Percentiles rank a stretch among this genome's conserved stretches.
Conservation (phyloP, 1,140 invertebrate genomes). For the Caligus rogercresseyi region DNA sequence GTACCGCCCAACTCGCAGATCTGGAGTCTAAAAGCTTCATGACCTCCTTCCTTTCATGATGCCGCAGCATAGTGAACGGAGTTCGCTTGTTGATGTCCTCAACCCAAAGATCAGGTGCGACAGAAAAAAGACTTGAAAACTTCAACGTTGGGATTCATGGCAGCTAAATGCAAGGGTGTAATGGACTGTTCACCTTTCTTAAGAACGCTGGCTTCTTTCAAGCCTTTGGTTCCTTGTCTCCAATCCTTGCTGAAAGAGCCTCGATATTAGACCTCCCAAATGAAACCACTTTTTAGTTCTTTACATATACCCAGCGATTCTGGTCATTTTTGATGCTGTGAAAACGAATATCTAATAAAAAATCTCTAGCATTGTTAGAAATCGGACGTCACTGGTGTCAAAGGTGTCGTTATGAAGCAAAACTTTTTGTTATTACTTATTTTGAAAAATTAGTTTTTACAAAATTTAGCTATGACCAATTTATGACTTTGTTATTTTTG, state of each 20-base stretch:
- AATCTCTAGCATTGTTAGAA: too few relatives aligned
- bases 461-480: too few relatives aligned
- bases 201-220: constrained; percentile 25
- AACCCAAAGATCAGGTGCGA: constrained; percentile 32
- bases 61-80: constrained; percentile 37
- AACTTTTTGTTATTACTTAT: too few relatives aligned
- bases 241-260: background rate
- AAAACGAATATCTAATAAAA: too few relatives aligned
- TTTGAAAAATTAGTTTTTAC: too few relatives aligned
- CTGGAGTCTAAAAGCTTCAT: constrained; percentile 27
- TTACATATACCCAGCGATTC: too few relatives aligned
- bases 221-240: constrained; percentile 22
- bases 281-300: too few relatives aligned
- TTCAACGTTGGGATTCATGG: constrained; percentile 36
- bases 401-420: too few relatives aligned
- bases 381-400: too few relatives aligned
- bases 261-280: too few relatives aligned
- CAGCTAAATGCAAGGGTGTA: constrained; percentile 37
- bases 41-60: constrained; percentile 24
- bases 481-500: too few relatives aligned
- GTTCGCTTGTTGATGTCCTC: constrained; percentile 31
- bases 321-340: too few relatives aligned
- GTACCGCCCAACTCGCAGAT: constrained; percentile 23
- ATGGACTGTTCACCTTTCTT: constrained; percentile 26
- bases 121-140: constrained; percentile 30